Evolutionary conservation across 2,113 vertebrate genomes (phyloP).

Genomic region (Brachypodius melanocephalos): DNA sequence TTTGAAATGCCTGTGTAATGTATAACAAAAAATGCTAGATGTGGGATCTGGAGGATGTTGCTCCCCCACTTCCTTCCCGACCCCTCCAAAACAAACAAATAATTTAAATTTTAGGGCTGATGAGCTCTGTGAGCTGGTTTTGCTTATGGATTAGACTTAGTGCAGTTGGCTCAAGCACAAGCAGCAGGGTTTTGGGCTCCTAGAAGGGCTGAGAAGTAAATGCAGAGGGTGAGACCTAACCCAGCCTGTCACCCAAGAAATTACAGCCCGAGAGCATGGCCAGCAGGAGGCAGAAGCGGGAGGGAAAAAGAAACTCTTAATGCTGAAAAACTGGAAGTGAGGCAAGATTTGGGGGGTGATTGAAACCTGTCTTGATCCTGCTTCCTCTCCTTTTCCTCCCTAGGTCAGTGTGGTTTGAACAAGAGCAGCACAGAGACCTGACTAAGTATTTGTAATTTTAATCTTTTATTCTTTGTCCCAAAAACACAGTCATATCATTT

Average conservation of each 20-base stretch:
- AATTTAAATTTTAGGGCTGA: not conserved
- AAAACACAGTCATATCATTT: not conserved
- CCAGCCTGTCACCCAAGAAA: not conserved
- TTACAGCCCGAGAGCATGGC: fast-evolving
- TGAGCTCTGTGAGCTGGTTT: not conserved
- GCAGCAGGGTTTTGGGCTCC: fast-evolving
- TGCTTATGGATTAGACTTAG: not conserved
- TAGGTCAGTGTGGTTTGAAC: not conserved
- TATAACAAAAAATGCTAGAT: not conserved
- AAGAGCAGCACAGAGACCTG: not conserved
- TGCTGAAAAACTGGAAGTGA: not conserved
- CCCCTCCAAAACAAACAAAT: not conserved
- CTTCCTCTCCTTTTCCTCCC: not conserved
- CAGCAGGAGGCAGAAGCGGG: not conserved
- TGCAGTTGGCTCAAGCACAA: not conserved
- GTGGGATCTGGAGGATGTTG: not conserved
- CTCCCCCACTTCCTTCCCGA: not conserved
- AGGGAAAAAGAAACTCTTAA: not conserved
- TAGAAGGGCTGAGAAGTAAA: not conserved
- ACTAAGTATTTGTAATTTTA: not conserved
- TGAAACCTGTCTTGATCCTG: fast-evolving
- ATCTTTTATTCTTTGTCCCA: not conserved
- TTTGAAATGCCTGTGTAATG: not conserved
- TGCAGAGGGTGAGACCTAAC: not conserved
- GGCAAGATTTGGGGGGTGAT: not conserved